Base-by-base conservation (phyloP, 2,888 invertebrate genomes). In the Parapristionchus giblindavisi region DNA sequence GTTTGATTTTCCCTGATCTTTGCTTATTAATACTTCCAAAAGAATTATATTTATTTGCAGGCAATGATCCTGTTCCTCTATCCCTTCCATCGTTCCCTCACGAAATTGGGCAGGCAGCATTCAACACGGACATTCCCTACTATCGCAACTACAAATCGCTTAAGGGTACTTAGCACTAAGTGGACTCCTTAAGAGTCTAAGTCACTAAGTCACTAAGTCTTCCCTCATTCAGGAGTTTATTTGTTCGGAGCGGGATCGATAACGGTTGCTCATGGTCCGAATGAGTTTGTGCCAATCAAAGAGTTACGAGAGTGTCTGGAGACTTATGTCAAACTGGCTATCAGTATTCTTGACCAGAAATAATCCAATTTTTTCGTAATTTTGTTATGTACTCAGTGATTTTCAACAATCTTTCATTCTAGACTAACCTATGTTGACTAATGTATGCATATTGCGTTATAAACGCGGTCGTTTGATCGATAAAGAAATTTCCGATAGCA, bases 51-150 rank as follows among this genome's bases (percentile, higher is more conserved):
- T 24, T 21, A 24, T n/a, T n/a, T 29, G 21, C 68, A 71, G 70
- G 70, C 70, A 71, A 71, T 32, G 70, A 71, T 27, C 70, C 70
- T 11, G 70, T 71, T 29, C 56, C 21, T 14, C 66, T 83, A 52
- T 77, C 80, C 51, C 40, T 66, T 1, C 77, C 81, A 17, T 81
- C 83, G 38, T 61, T 71, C 43, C 36, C 71, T 11, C 58, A 71
- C 36, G 43, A 56, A 24, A 76, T 60, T 17, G 54, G 76, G 21
- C 68, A 77, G 32, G 83, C 79, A 14, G 74, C 84, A 0, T 86
- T 86, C 78, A 86, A 85, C 77, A 86, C 86, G 3, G 86, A 86
- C 73, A 78, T 85, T 14, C 82, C 85, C 1, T 86, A 84, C 75
- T 86, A 82, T 52, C 77, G 77, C 2, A 66, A 78, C 14, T 75